Evolutionary conservation across 2,888 invertebrate species (phyloP).

Genomic region (Noctua comes): DNA sequence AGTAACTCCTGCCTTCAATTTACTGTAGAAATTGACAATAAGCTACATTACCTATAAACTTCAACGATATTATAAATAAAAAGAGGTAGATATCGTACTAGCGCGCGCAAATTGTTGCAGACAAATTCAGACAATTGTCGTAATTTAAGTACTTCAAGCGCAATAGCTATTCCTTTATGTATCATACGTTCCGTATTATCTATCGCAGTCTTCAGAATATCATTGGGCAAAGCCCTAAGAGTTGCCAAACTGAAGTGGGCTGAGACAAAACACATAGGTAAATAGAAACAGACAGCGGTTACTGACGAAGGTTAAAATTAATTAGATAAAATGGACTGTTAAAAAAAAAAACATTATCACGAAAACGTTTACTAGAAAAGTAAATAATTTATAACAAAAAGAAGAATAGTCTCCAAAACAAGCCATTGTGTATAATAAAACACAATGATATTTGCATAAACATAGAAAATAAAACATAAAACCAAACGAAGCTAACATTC

Average conservation of each 20-base stretch:
- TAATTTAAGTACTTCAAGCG: no score
- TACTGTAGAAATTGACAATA: not conserved
- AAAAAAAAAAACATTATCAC: not conserved
- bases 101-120: no score
- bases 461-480: conserved; percentile 53
- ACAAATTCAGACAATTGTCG: no score
- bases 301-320: not conserved
- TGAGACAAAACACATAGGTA: not conserved
- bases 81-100: no score
- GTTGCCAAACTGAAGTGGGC: not conserved
- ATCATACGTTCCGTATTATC: no score
- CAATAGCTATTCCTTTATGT: no score
- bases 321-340: no score
- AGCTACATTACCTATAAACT: no score
- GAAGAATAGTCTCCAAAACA: conserved; percentile 4
- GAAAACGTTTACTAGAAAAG: not conserved
- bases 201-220: no score
- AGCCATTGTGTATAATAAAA: conserved; percentile 38
- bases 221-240: no score
- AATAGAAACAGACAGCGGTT: not conserved
- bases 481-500: conserved; percentile 32
- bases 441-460: conserved; percentile 51
- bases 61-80: no score
- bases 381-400: conserved; percentile 9
- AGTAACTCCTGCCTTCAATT: not conserved